phyloP scores from a whole-genome alignment of 1,140 invertebrate genomes.

The Dermatophagoides farinae region DNA sequence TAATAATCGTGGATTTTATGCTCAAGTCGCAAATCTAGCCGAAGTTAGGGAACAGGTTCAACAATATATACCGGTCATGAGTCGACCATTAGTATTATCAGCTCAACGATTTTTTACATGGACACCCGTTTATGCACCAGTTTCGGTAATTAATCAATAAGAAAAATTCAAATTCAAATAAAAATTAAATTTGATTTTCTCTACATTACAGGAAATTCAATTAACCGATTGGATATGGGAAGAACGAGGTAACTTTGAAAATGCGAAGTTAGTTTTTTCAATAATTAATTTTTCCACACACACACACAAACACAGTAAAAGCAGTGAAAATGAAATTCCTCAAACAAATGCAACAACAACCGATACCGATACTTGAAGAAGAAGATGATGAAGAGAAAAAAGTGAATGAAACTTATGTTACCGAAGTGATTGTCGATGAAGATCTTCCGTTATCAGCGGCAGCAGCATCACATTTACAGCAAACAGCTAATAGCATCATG shows the following conservation, averaged over 20 bases:
- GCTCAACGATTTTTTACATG: slow-evolving; percentile 54
- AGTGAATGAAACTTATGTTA: not conserved
- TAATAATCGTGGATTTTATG: slow-evolving; percentile 68
- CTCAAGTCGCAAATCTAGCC: slow-evolving; percentile 65
- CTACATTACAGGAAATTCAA: slow-evolving; percentile 41
- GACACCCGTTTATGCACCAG: slow-evolving; percentile 74
- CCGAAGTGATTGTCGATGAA: not conserved
- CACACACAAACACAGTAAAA: not conserved
- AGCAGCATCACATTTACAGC: too few species aligned
- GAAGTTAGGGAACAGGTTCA: slow-evolving; percentile 78
- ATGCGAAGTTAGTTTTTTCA: not conserved
- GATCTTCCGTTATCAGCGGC: too few species aligned
- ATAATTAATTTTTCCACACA: not conserved
- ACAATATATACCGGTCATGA: slow-evolving; percentile 74
- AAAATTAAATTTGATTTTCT: not conserved
- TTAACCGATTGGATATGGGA: slow-evolving; percentile 76
- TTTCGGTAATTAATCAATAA: slow-evolving; percentile 23
- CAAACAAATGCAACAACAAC: not conserved
- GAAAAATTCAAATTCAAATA: too few species aligned
- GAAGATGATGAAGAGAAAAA: not conserved
- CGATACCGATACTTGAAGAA: not conserved
- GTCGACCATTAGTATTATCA: slow-evolving; percentile 54
- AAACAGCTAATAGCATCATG: not conserved
- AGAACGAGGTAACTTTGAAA: slow-evolving; percentile 22
- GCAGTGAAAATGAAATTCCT: not conserved